A percentile compares a stretch with the other conserved stretches of the same genome.
phyloP scores from a whole-genome alignment of 1,140 invertebrate species.

The Potamilus streckersoni region DNA sequence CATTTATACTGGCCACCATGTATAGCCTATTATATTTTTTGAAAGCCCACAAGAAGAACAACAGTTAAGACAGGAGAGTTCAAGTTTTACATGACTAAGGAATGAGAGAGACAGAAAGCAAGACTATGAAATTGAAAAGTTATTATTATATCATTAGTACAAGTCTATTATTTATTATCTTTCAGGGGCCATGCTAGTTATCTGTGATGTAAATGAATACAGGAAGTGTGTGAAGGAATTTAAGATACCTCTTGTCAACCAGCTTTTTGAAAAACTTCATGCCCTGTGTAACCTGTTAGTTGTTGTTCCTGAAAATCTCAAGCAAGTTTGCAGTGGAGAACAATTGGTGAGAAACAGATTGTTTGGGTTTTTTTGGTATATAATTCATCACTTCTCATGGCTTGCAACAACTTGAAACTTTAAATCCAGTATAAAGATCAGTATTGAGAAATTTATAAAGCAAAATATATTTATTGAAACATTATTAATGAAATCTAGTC shows the following conservation, averaged over 20 bases:
- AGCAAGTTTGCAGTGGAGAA: conserved; percentile 94
- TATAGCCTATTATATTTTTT: too few relatives aligned
- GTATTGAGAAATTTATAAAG: background rate
- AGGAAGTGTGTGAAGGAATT: conserved; percentile 83
- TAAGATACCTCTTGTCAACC: conserved; percentile 81
- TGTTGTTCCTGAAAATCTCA: conserved; percentile 95
- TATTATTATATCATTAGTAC: too few relatives aligned
- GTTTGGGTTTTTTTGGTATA: background rate
- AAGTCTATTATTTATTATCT: background rate
- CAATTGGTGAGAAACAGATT: conserved; percentile 79
- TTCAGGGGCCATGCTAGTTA: conserved; percentile 93
- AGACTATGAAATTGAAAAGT: too few relatives aligned
- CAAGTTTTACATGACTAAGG: too few relatives aligned
- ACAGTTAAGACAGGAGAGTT: too few relatives aligned
- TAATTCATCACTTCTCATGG: background rate
- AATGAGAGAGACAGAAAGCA: too few relatives aligned
- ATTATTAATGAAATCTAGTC: background rate
- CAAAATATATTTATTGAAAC: background rate
- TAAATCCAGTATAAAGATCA: background rate
- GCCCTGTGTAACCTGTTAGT: conserved; percentile 95
- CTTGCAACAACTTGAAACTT: too few relatives aligned
- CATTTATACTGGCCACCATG: too few relatives aligned
- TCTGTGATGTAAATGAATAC: conserved; percentile 97
- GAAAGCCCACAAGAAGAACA: too few relatives aligned
- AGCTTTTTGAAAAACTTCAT: conserved; percentile 94